Evolutionary conservation across 2,113 vertebrate genomes (phyloP).

Genomic region (Eulemur rufifrons): DNA sequence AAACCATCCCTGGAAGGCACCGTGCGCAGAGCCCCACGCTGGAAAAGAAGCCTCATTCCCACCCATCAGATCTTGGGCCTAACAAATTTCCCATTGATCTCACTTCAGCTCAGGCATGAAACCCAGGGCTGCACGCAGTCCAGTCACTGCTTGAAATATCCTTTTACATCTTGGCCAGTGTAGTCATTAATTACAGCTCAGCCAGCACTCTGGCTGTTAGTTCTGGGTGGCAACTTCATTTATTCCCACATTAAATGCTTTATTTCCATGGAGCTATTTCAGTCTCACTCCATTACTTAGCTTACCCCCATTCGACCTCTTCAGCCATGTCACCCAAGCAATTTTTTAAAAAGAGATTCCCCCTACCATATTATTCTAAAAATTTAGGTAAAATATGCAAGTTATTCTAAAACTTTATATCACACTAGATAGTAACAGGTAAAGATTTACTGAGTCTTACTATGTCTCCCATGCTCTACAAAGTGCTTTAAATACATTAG

Average conservation of each 20-base stretch:
- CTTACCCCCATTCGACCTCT: conserved; percentile 71
- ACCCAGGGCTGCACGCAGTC: conserved; percentile 69
- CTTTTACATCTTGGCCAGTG: conserved; percentile 81
- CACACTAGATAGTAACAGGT: neutral
- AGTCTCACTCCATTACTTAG: conserved; percentile 83
- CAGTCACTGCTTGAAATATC: conserved; percentile 82
- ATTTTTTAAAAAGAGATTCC: neutral
- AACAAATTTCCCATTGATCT: conserved; percentile 75
- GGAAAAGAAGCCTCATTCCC: conserved; percentile 30
- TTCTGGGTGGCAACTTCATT: conserved; percentile 86
- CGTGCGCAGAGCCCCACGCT: neutral
- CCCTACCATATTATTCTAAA: neutral
- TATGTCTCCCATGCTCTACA: neutral
- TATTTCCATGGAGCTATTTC: conserved; percentile 82
- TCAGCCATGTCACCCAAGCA: neutral
- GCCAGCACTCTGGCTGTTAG: conserved; percentile 81
- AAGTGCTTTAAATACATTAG: neutral
- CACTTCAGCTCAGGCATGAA: conserved; percentile 77
- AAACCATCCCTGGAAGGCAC: neutral
- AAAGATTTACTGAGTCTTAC: neutral
- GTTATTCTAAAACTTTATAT: conserved; percentile 26
- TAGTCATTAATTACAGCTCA: conserved; percentile 84
- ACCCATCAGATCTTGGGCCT: conserved; percentile 69
- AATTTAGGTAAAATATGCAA: neutral
- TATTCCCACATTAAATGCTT: conserved; percentile 82